Percentiles rank a stretch among this genome's conserved stretches.
Conservation (phyloP, 2,888 invertebrate genomes). For the Nesidiocoris tenuis region DNA sequence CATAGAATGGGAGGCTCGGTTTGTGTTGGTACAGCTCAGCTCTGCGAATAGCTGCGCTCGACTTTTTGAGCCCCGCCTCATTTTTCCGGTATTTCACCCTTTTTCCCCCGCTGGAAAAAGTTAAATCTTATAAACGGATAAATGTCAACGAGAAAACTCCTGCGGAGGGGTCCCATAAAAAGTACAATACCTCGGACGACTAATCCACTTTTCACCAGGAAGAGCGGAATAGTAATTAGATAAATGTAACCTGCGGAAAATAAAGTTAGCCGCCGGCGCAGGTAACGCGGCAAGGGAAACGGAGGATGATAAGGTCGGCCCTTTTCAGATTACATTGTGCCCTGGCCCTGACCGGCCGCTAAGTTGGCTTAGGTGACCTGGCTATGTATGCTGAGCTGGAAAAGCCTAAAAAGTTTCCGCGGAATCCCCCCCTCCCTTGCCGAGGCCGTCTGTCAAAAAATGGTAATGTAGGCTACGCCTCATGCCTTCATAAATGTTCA, state of each 20-base stretch:
- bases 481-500: no score
- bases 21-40: no score
- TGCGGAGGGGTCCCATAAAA: neutral
- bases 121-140: neutral
- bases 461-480: no score
- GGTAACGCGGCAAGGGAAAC: neutral
- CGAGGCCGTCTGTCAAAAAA: no score
- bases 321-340: neutral
- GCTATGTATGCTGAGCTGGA: no score
- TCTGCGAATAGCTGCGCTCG: no score
- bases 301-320: neutral
- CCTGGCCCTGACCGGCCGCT: neutral
- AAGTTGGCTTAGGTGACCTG: no score
- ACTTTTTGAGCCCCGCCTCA: no score
- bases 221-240: constrained; percentile 6
- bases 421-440: no score
- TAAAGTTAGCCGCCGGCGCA: neutral
- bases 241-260: constrained; percentile 17
- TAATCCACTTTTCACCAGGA: constrained; percentile 17
- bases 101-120: neutral
- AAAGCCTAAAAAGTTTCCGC: no score
- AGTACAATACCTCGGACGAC: constrained; percentile 16
- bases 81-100: neutral
- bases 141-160: neutral
- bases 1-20: neutral